Evolutionary conservation across 2,888 invertebrate species (phyloP), one percentile per base, ranked within the genome.

Genomic region (Hartigia nigra): DNA sequence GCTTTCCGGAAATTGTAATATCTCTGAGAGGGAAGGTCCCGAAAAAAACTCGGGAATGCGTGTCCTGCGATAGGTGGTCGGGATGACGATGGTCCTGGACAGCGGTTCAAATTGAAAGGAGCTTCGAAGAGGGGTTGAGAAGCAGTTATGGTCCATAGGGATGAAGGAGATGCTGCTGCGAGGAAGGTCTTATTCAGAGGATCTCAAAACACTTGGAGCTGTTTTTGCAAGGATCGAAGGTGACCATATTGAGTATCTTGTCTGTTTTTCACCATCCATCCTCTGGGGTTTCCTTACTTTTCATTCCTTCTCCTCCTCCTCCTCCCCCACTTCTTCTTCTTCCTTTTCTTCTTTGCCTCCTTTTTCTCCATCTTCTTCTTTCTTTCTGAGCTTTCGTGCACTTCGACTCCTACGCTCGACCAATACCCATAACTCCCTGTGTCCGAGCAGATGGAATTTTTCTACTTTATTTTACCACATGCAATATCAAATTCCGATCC

Each of bases 401-500:
- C 72, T 23, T 31, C 72, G 31, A 31, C 72, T 34, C 14, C 12
- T n/a, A 31, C 74, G 55, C 69, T 75, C 69, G n/a, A 36, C 76
- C 74, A 70, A 14, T 70, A n/a, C 77, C 12, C 74, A 36, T 74
- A 23, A 39, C 35, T 72, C 69, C 76, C 36, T 14, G 69, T 77
- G 78, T 76, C 80, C 80, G 81, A 80, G 78, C 81, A 80, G 75
- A 80, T 76, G 87, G 87, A 88, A 89, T 89, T 87, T 88, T 86
- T 85, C 87, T 84, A 87, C 87, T 88, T 87, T 88, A 89, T 89
- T 89, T 87, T 87, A 84, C 82, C 80, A 79, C 75, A 74, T 80
- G 55, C 82, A 84, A 88, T 89, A 89, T 90, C 85, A 87, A 87
- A 89, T 89, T 88, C 87, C 87, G 79, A 81, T 80, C 82, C 78